Conservation (phyloP, 2,888 invertebrate genomes). For the Steinernema hermaphroditum region DNA sequence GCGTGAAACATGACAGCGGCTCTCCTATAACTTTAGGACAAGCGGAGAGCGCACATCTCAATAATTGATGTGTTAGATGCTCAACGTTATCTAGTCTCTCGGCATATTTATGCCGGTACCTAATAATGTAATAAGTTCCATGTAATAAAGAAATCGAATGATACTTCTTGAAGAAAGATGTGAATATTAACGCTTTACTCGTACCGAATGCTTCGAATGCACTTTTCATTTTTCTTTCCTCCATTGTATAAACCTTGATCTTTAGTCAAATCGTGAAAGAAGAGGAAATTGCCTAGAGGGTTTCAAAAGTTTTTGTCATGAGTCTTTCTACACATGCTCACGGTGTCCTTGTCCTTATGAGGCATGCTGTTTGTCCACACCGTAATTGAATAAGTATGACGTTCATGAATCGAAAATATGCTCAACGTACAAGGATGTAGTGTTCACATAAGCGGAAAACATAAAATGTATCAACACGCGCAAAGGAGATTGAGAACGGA, state of each 20-base stretch:
- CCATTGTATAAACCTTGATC: not conserved
- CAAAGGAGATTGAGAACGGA: no score
- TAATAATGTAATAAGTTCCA: conserved; percentile 11
- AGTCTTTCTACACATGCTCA: not conserved
- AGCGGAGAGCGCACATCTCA: not conserved
- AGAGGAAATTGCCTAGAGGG: conserved; percentile 5
- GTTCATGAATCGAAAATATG: no score
- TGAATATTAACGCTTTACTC: no score
- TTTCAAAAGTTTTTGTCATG: not conserved
- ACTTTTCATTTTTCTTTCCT: no score
- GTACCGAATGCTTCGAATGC: no score
- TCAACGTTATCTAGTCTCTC: conserved; percentile 7
- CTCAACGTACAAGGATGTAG: no score
- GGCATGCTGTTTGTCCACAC: no score
- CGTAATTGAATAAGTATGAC: no score
- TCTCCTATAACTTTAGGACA: not conserved
- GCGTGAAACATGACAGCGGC: conserved; percentile 6
- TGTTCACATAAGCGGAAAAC: no score
- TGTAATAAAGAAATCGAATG: conserved; percentile 11
- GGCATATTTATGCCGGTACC: not conserved
- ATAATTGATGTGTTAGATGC: conserved; percentile 10
- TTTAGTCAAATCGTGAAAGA: not conserved
- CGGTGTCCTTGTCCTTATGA: no score
- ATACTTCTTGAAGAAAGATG: no score
- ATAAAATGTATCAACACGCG: no score